Evolutionary conservation across 2,888 invertebrate species (phyloP), one percentile per base, ranked within the genome.

Genomic region (Hofmannophila pseudospretella): DNA sequence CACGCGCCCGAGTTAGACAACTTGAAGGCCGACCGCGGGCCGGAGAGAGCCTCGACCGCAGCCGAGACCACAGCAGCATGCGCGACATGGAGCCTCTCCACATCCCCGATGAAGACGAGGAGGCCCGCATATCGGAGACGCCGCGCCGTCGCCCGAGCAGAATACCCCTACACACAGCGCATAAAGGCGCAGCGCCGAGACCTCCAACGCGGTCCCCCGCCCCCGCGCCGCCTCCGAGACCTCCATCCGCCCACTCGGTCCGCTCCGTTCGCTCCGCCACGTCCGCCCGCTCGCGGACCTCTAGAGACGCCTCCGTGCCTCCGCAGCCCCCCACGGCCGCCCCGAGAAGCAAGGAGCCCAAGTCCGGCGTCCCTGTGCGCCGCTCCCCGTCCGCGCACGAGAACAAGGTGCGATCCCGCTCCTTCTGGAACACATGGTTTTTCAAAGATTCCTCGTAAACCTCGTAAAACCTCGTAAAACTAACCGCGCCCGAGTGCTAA

Each of bases 1-100:
- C 94, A 9, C 88, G 90, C 45, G 94, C 94, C 1, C 90, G 91
- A 39, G 88, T 94, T 39, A 89, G 94, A n/a, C 89, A 94, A 46
- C 76, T 94, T 45, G 94, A 94, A 63, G 90, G 46, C 65, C 73
- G 32, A 36, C 78, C 50, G 71, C 74, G 44, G 47, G 40, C 32
- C 36, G 49, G 43, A 40, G 39, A 49, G 38, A 40, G 22, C 30
- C 32, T 42, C 38, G 28, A 10, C 20, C 43, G 19, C 45, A 44
- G 34, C 47, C 39, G 33, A 43, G 38, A 63, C 87, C 42, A 38
- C 45, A 47, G 36, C 48, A 75, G 71, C 72, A 88, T 84, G 81
- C 75, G 80, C 26, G 82, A 78, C 54, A 73, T 84, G 75, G 76
- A 84, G 67, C 85, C 74, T 51, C 64, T 78, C 61, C 76, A 64